A percentile compares a stretch with the other conserved stretches of the same genome.
Evolutionary conservation across 2,113 vertebrate species (phyloP).

Genomic region (Mormyrus iriodes): DNA sequence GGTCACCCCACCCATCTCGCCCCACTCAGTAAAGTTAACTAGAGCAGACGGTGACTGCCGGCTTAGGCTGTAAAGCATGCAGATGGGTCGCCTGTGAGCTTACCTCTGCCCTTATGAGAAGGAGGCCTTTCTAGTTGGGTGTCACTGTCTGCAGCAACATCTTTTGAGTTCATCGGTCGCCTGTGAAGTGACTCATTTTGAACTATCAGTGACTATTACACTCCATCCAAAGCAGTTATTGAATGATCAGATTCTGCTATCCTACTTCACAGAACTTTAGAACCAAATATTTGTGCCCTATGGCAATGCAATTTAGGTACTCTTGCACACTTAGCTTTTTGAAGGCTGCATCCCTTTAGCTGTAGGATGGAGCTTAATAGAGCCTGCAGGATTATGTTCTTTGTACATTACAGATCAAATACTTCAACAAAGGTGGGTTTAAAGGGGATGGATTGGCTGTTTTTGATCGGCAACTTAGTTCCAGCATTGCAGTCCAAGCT

Average conservation of each 20-base stretch:
- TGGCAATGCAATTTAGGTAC: background rate
- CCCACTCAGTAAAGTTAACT: background rate
- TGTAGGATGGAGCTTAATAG: background rate
- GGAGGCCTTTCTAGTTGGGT: background rate
- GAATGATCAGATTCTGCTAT: background rate
- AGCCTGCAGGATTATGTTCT: background rate
- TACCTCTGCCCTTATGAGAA: background rate
- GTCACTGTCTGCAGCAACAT: conserved; percentile 18
- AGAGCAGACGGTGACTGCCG: background rate
- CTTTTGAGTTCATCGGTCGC: background rate
- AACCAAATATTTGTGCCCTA: background rate
- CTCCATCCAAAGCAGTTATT: background rate
- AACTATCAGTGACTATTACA: background rate
- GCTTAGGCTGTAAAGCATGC: background rate
- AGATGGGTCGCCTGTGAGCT: background rate
- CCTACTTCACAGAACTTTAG: background rate
- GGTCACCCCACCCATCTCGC: background rate
- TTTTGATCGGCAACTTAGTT: background rate
- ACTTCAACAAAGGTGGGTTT: background rate
- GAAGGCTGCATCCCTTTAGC: background rate
- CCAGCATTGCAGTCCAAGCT: background rate
- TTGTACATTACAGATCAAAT: background rate
- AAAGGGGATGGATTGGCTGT: background rate
- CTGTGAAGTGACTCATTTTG: conserved; percentile 21
- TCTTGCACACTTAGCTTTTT: background rate